Evolutionary conservation across 2,888 invertebrate species (phyloP), one percentile per base, ranked within the genome.

Genomic region (Deilephila elpenor): DNA sequence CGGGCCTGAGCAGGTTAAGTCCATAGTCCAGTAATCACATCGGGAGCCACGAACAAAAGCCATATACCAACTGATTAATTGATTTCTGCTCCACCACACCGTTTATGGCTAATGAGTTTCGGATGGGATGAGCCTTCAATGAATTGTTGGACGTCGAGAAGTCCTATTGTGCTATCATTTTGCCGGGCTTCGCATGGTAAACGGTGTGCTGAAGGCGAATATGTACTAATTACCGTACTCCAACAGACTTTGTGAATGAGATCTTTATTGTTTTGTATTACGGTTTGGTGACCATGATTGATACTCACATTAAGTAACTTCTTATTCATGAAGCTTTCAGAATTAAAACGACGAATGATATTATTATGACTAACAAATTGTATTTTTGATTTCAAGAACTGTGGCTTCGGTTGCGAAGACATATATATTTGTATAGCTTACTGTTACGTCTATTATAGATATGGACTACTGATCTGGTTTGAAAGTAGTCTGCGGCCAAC

Each of bases 81-180:
- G 67, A 67, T 67, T 67, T 67, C 51, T 51, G 29, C 67, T 25
- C 44, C 67, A 44, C 25, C 51, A 44, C 67, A 25, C 67, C 67
- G 67, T 44, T 67, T 67, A 67, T 51, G 37, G 67, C 25, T 67
- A 67, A 67, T 51, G 67, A 44, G 67, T 67, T 67, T 67, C 17
- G 51, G 67, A 67, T 67, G 51, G 51, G 67, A 67, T 14, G 25
- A 67, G 51, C 11, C 44, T 51, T 51, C 67, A 20, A 25, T 67
- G 25, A 67, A 67, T 25, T 20, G 51, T 67, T 51, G 51, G 6
- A 32, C 19, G 61, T 32, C 32, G 61, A 61, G 14, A 25, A 67
- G 14, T 67, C 7, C 56, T n/a, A 44, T 44, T 67, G 20, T 67
- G 56, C 56, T 56, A 56, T 56, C 56, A 56, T 56, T 44, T 44